Evolutionary conservation across 2,797 vertebrate genomes (phyloP).

Genomic region (Loriculus beryllinus): DNA sequence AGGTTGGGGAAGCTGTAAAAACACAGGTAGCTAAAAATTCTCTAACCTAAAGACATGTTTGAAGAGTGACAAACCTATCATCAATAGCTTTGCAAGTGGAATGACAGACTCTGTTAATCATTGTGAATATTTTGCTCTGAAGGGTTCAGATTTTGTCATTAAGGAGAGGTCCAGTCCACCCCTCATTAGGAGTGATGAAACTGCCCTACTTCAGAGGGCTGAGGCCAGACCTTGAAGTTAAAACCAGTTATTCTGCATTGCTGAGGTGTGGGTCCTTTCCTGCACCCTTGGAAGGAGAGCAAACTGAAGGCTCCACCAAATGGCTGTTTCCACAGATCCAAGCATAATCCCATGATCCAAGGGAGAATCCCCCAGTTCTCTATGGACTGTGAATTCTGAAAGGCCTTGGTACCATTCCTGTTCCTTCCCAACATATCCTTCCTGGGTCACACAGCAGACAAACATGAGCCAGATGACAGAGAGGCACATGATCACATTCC

Average conservation of each 20-base stretch:
- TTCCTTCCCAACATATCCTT: neutral
- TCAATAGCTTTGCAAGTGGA: constrained; percentile 1
- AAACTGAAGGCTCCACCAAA: neutral
- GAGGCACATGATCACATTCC: neutral
- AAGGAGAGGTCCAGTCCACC: constrained; percentile 20
- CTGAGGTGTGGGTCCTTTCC: neutral
- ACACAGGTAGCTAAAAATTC: constrained; percentile 31
- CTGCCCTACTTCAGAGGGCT: neutral
- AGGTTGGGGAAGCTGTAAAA: constrained; percentile 47
- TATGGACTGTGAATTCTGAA: neutral
- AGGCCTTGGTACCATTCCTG: neutral
- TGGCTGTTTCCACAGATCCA: neutral
- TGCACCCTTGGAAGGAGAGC: neutral
- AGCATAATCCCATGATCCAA: neutral
- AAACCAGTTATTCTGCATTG: neutral
- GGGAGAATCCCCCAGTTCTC: neutral
- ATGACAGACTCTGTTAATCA: constrained; percentile 51
- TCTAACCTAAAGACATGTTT: constrained; percentile 30
- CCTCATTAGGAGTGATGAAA: constrained; percentile 28
- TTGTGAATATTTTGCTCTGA: constrained; percentile 14
- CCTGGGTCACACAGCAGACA: neutral
- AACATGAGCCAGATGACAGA: neutral
- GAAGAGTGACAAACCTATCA: constrained; percentile 25
- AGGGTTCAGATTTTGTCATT: constrained; percentile 4
- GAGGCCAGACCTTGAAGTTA: neutral